These are phyloP conservation scores for Peromyscus maniculatus DNA, from an alignment of 2,113 vertebrate genomes.

Conservation along the genomic window DNA sequence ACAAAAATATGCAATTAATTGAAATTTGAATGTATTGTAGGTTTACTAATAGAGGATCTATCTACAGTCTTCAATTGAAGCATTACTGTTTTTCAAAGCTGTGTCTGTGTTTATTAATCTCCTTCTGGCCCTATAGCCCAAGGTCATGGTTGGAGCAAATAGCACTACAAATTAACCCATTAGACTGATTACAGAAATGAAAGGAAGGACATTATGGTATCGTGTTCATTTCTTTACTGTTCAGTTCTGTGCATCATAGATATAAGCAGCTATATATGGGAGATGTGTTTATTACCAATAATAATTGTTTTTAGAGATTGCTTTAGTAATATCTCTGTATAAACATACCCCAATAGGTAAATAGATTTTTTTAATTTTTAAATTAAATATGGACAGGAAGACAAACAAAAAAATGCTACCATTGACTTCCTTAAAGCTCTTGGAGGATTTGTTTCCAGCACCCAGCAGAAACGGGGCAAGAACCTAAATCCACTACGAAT, in stretches of 20 bases:
- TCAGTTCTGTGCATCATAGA: background rate
- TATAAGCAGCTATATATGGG: background rate
- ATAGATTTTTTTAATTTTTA: background rate
- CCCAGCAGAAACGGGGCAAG: background rate
- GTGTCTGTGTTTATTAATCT: background rate
- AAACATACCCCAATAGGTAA: slow-evolving; percentile 1
- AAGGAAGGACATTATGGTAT: no score
- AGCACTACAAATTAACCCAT: no score
- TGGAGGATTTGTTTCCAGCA: slow-evolving; percentile 49
- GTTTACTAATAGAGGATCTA: background rate
- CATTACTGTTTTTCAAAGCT: background rate
- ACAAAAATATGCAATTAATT: background rate
- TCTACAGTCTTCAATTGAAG: background rate
- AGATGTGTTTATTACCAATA: background rate
- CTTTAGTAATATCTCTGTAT: background rate
- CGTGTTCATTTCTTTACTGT: background rate
- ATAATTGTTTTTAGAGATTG: background rate
- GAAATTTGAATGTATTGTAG: background rate
- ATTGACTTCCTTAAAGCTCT: background rate
- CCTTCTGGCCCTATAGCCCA: no score
- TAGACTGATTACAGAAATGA: no score
- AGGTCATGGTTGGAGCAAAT: no score
- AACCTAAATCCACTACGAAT: slow-evolving; percentile 43
- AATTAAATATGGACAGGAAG: slow-evolving; percentile 54
- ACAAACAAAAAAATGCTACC: background rate